Evolutionary conservation across 2,888 invertebrate genomes (phyloP).

Genomic region (Dolichomitus sp.): DNA sequence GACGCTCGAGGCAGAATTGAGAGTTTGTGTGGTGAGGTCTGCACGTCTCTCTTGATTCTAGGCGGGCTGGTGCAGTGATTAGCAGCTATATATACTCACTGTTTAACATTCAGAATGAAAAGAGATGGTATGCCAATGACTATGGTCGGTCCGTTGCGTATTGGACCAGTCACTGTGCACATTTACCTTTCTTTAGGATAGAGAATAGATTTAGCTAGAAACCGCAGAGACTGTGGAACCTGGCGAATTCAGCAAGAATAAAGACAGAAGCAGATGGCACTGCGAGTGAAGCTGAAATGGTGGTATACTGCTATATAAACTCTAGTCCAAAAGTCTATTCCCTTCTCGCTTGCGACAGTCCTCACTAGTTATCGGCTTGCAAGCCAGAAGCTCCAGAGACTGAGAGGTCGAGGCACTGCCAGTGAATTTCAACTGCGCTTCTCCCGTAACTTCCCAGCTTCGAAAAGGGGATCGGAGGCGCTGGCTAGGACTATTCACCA

Average conservation of each 20-base stretch:
- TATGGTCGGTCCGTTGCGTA: not conserved
- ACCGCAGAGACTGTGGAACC: constrained; percentile 19
- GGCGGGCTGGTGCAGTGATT: constrained; percentile 20
- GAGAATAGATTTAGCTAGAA: constrained; percentile 13
- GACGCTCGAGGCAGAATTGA: constrained; percentile 19
- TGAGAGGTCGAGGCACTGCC: constrained; percentile 22
- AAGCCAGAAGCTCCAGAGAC: constrained; percentile 16
- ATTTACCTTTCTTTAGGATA: not conserved
- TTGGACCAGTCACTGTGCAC: not conserved
- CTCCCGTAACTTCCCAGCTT: constrained; percentile 75
- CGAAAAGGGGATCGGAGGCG: constrained; percentile 52
- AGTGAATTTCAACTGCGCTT: constrained; percentile 71
- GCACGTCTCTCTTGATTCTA: not conserved
- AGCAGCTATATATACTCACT: not conserved
- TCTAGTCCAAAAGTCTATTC: constrained; percentile 53
- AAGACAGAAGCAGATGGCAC: constrained; percentile 42
- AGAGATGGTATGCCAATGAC: not conserved
- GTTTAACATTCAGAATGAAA: not conserved
- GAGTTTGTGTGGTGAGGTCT: constrained; percentile 46
- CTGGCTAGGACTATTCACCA: constrained; percentile 49
- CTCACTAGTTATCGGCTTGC: constrained; percentile 48
- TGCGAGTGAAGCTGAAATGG: constrained; percentile 14
- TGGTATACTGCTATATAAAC: constrained; percentile 30
- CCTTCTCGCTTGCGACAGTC: constrained; percentile 41
- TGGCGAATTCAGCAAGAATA: constrained; percentile 8